These are phyloP conservation scores for Rostratula benghalensis DNA, from an alignment of 2,113 vertebrate species.

Conservation along the genomic window DNA sequence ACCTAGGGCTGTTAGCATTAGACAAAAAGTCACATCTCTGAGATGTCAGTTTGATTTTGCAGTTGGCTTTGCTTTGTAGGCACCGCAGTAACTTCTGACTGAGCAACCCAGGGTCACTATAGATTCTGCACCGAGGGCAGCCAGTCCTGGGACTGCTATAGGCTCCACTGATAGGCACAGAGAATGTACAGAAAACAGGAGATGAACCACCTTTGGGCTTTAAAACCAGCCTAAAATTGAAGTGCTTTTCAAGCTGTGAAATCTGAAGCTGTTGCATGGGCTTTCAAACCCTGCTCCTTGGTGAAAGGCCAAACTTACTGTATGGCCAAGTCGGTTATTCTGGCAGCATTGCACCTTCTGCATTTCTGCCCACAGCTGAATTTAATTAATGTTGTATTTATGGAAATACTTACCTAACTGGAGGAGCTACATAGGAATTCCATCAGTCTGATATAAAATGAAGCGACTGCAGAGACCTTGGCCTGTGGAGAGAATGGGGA, in stretches of 20 bases:
- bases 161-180: background rate
- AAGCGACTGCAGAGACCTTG: background rate
- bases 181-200: background rate
- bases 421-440: conserved; percentile 14
- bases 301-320: background rate
- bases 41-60: background rate
- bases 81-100: background rate
- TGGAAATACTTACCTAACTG: conserved; percentile 63
- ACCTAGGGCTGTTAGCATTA: background rate
- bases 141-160: background rate
- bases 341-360: conserved; percentile 32
- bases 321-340: background rate
- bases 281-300: background rate
- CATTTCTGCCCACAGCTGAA: conserved; percentile 44
- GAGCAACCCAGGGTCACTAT: background rate
- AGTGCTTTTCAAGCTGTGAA: background rate
- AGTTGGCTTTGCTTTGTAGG: background rate
- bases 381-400: conserved; percentile 44
- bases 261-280: background rate
- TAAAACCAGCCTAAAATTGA: background rate
- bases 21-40: background rate
- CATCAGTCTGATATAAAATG: conserved; percentile 4
- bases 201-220: background rate
- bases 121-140: background rate
- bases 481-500: background rate